Base-by-base conservation (phyloP, 2,113 vertebrate genomes). In the Piaya cayana region DNA sequence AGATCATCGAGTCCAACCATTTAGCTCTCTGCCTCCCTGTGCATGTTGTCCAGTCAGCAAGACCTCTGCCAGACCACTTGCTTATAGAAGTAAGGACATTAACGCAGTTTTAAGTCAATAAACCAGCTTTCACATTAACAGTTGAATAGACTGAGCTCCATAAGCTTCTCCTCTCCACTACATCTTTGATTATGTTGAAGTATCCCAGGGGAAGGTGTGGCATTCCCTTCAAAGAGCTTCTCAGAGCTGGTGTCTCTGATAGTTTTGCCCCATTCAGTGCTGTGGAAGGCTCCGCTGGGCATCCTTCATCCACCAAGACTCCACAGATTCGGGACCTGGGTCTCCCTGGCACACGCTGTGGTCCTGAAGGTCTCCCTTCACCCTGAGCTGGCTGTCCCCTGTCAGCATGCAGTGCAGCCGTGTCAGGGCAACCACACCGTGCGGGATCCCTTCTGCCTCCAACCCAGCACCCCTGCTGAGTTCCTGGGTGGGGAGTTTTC, bases 291-390 rank as follows among this genome's bases (percentile, higher is more conserved):
- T 67, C 82, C 85, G 62, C 42, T 52, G n/a, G 56, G 37, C 75
- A 58, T 5, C 29, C n/a, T 62, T 52, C 62, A 32, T 32, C 16
- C n/a, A 30, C 50, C 2, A 4, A 37, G 21, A 11, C 49, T 9
- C 36, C 50, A 10, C 1, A 4, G 72, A 50, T 43, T 21, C 23
- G n/a, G 9, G 32, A 68, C 39, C 45, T 32, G 63, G 15, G 23
- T 34, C 32, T 43, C 29, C 43, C 19, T 43, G 55, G 70, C n/a
- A 32, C 23, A 17, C 20, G 26, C 62, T 50, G n/a, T 8, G 32
- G 29, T 55, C 45, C 1, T 0, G 22, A 45, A 45, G 27, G 52
- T 53, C 34, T 59, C 26, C 2, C 4, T 7, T 5, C 3, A 2
- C 0, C 6, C 23, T 3, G 4, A 29, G 52, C 3, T n/a, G 70